phyloP scores from a whole-genome alignment of 2,888 invertebrate genomes.

The Nebria brevicollis region DNA sequence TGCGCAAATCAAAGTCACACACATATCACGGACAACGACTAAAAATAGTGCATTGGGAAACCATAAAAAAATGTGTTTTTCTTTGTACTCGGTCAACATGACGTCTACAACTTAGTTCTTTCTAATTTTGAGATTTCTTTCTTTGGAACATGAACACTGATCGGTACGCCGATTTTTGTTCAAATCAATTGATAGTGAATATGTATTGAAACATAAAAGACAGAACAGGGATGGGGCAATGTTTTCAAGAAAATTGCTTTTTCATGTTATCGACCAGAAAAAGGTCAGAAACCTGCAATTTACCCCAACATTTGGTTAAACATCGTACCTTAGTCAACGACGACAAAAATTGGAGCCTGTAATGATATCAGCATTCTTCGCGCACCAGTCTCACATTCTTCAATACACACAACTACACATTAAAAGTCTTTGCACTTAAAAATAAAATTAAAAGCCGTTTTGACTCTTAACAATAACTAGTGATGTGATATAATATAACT shows the following conservation, averaged over 20 bases:
- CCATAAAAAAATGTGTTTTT: conserved; percentile 27
- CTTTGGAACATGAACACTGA: no score
- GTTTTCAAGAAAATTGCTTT: neutral
- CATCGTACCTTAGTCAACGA: neutral
- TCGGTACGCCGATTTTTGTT: neutral
- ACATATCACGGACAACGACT: neutral
- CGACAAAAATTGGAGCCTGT: neutral
- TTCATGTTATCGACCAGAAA: neutral
- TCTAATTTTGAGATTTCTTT: neutral
- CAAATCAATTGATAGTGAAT: neutral
- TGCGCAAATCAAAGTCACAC: conserved; percentile 30
- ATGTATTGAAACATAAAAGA: neutral
- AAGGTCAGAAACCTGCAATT: neutral
- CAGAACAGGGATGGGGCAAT: neutral
- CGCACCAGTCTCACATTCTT: neutral
- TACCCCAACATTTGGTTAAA: neutral
- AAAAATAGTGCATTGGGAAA: conserved; percentile 19
- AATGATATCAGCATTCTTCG: neutral
- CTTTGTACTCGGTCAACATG: neutral
- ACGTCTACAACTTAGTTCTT: neutral
- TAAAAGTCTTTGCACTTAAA: no score
- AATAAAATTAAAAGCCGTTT: no score
- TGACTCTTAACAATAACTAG: no score
- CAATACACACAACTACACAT: neutral
- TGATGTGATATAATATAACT: no score